A percentile compares a stretch with the other conserved stretches of the same genome.
Evolutionary conservation across 2,888 invertebrate species (phyloP).

Genomic region (Tolmerus cingulatus): DNA sequence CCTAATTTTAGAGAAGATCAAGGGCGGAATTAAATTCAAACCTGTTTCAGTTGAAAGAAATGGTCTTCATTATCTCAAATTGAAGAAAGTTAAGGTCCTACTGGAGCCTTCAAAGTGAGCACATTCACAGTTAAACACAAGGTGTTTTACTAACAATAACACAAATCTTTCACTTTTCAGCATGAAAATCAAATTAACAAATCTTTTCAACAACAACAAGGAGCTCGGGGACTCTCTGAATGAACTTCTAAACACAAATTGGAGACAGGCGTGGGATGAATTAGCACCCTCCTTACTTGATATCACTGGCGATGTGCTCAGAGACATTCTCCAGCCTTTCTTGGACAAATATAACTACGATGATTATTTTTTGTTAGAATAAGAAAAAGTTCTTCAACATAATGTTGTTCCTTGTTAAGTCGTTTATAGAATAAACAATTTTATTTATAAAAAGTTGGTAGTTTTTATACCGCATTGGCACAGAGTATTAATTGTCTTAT

Average conservation of each 20-base stretch:
- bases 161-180: background rate
- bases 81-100: conserved; percentile 27
- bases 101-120: conserved; percentile 37
- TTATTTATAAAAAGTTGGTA: background rate
- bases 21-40: conserved; percentile 44
- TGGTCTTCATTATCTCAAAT: conserved; percentile 43
- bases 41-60: conserved; percentile 33
- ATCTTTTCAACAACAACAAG: conserved; percentile 42
- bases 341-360: conserved; percentile 48
- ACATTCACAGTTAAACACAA: background rate
- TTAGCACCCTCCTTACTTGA: conserved; percentile 49
- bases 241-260: conserved; percentile 44
- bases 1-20: conserved; percentile 42
- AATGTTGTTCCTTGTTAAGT: background rate
- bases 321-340: conserved; percentile 54
- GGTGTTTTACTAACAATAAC: background rate
- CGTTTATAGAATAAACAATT: background rate
- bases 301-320: conserved; percentile 53
- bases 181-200: conserved; percentile 48
- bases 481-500: background rate
- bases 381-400: background rate
- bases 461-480: background rate
- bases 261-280: conserved; percentile 55
- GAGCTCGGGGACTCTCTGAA: background rate
- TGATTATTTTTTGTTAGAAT: background rate